Evolutionary conservation across 1,140 invertebrate species (phyloP).

Genomic region (Drosophila orosa): DNA sequence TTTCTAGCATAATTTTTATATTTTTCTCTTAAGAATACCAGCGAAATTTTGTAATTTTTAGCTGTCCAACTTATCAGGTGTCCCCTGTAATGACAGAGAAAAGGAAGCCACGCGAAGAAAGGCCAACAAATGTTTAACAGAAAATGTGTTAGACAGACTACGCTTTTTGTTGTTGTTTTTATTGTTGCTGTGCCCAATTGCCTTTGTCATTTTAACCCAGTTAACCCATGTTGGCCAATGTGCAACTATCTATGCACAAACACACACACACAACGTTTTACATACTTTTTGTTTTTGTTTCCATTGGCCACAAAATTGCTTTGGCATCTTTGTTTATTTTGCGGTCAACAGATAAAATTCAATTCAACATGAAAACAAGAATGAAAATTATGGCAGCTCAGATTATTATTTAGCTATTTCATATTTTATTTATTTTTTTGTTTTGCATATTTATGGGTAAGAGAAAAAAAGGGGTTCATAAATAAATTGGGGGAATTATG

Average conservation of each 20-base stretch:
- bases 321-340: conserved; percentile 63
- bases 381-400: conserved; percentile 66
- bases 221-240: conserved; percentile 64
- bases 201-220: conserved; percentile 77
- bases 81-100: conserved; percentile 9
- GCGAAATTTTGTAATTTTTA: neutral
- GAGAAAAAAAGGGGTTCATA: neutral
- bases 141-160: conserved; percentile 42
- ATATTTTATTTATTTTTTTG: neutral
- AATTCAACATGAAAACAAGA: conserved; percentile 34
- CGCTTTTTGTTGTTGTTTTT: conserved; percentile 37
- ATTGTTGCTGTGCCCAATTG: conserved; percentile 51
- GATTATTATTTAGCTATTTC: conserved; percentile 23
- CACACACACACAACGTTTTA: conserved; percentile 12
- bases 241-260: conserved; percentile 27
- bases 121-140: conserved; percentile 41
- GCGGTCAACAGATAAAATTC: conserved; percentile 55
- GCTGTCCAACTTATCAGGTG: neutral
- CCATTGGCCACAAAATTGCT: conserved; percentile 55
- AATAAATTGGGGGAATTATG: neutral
- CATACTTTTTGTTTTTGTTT: conserved; percentile 22
- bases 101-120: conserved; percentile 37
- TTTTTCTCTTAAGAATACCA: neutral
- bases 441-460: neutral
- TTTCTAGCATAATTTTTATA: no score